Evolutionary conservation across 1,140 invertebrate species (phyloP).

Genomic region (Magallana gigas): DNA sequence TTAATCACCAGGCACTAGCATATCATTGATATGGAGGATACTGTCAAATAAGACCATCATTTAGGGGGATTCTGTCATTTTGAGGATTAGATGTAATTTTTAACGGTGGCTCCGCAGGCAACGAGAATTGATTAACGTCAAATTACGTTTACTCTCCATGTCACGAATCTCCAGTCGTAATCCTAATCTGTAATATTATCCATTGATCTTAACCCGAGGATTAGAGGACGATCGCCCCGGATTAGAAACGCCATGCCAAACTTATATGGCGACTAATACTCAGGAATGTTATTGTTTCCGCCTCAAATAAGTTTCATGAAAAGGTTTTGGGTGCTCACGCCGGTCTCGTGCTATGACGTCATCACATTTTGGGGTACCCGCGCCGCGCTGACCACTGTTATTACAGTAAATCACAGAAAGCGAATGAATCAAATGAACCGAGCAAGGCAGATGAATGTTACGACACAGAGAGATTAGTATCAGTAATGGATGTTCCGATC

Average conservation of each 20-base stretch:
- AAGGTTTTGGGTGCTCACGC: neutral
- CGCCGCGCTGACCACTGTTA: neutral
- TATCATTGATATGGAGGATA: neutral
- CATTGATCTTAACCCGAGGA: slow-evolving; percentile 31
- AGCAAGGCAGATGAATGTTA: neutral
- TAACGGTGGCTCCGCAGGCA: neutral
- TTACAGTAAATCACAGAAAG: neutral
- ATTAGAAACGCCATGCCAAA: slow-evolving; percentile 27
- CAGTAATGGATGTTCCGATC: neutral
- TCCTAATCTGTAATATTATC: slow-evolving; percentile 3
- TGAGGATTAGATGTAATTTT: neutral
- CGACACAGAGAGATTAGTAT: neutral
- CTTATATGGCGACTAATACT: neutral
- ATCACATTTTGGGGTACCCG: neutral
- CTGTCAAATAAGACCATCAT: slow-evolving; percentile 13
- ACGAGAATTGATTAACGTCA: neutral
- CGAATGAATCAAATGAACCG: neutral
- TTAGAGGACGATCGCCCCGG: neutral
- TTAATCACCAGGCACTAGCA: neutral
- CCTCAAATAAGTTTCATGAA: neutral
- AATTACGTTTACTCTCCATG: slow-evolving; percentile 20
- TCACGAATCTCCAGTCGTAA: neutral
- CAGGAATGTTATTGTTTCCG: neutral
- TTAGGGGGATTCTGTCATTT: neutral
- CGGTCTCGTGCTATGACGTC: slow-evolving; percentile 18